Evolutionary conservation across 2,888 invertebrate species (phyloP).

Genomic region (Salticus scenicus): DNA sequence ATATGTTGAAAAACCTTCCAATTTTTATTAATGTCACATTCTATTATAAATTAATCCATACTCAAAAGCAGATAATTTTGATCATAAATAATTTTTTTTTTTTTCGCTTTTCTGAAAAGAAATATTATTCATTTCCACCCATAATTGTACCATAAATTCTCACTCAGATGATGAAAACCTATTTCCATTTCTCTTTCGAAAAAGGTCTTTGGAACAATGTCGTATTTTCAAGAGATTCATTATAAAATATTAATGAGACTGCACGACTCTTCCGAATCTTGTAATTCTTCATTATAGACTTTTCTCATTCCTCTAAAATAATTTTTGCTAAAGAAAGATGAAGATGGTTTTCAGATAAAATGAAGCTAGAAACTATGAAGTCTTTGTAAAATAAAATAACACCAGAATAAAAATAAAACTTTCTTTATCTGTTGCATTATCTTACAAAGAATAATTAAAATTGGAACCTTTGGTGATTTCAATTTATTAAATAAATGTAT

Average conservation of each 20-base stretch:
- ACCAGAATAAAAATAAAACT: no score
- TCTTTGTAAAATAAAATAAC: no score
- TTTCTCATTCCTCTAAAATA: not conserved
- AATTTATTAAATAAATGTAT: no score
- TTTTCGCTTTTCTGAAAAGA: not conserved
- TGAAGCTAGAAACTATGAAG: no score
- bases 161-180: not conserved
- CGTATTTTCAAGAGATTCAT: not conserved
- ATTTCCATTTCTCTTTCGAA: not conserved
- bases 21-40: no score
- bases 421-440: no score
- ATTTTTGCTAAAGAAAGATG: not conserved
- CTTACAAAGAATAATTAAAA: no score
- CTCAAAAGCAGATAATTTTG: no score
- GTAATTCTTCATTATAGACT: not conserved
- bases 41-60: no score
- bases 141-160: not conserved
- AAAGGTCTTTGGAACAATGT: not conserved
- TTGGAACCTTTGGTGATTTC: no score
- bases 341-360: not conserved
- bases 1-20: no score
- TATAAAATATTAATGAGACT: constrained; percentile 12
- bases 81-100: no score
- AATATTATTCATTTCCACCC: not conserved
- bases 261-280: not conserved